Percentiles rank a stretch among this genome's conserved stretches.
Evolutionary conservation across 2,797 vertebrate species (phyloP).

Genomic region (Taeniopygia guttata): DNA sequence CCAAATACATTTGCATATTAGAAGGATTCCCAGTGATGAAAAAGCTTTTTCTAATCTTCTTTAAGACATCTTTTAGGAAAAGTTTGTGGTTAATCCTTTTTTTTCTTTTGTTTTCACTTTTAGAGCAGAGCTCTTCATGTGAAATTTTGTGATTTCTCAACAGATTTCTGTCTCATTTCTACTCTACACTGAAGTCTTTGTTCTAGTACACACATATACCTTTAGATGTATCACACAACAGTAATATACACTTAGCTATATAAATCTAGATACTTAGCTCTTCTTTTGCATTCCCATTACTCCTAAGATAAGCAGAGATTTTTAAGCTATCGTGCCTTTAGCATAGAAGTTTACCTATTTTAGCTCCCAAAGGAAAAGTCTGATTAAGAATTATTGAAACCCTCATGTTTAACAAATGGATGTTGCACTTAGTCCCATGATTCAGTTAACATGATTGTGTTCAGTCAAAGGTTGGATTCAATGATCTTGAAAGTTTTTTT

Average conservation of each 20-base stretch:
- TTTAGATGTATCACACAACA: background rate
- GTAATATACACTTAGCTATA: background rate
- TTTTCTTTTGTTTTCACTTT: background rate
- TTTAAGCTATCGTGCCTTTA: background rate
- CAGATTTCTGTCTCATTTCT: background rate
- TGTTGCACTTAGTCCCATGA: background rate
- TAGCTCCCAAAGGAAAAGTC: background rate
- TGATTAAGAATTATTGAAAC: background rate
- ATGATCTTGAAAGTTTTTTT: background rate
- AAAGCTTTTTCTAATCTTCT: background rate
- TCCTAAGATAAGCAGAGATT: background rate
- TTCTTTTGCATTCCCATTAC: background rate
- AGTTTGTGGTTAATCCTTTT: background rate
- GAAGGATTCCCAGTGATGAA: background rate
- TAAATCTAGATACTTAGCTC: background rate
- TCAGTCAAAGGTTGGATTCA: background rate
- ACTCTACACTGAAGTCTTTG: background rate
- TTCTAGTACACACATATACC: background rate
- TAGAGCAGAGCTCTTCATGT: background rate
- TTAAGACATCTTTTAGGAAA: background rate
- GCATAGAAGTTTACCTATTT: background rate
- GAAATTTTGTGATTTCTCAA: background rate
- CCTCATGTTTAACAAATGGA: background rate
- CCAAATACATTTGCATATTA: slow-evolving; percentile 33
- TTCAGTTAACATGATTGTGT: background rate